Evolutionary conservation across 2,113 vertebrate species (phyloP).

Genomic region (Hippocampus abdominalis): DNA sequence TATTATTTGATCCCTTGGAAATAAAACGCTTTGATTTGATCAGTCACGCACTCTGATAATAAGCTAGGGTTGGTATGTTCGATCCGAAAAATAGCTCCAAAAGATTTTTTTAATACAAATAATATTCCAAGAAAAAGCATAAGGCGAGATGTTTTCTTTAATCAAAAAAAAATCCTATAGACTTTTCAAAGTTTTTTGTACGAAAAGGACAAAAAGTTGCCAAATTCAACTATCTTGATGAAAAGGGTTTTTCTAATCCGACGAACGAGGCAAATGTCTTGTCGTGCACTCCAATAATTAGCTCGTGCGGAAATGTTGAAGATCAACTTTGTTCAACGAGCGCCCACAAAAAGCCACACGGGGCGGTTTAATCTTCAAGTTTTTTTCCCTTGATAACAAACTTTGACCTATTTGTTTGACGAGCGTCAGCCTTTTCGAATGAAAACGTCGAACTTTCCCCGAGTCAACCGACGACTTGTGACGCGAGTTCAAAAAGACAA

Average conservation of each 20-base stretch:
- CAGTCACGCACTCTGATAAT: neutral
- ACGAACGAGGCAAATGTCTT: neutral
- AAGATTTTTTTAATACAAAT: neutral
- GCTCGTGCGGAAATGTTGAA: neutral
- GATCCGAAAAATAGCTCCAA: neutral
- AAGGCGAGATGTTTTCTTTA: neutral
- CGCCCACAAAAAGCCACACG: neutral
- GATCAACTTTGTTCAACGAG: neutral
- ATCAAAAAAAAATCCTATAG: neutral
- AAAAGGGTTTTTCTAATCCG: neutral
- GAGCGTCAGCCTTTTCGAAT: no score
- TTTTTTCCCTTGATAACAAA: neutral
- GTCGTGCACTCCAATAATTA: neutral
- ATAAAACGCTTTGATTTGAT: no score
- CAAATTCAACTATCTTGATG: neutral
- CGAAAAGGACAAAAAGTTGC: neutral
- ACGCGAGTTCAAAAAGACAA: neutral
- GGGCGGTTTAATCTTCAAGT: neutral
- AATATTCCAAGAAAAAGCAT: neutral
- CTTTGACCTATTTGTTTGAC: conserved; percentile 2
- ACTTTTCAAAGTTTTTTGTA: neutral
- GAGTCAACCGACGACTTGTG: neutral
- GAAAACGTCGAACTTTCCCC: conserved; percentile 3
- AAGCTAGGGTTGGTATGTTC: neutral
- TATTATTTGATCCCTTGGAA: no score